Conservation (phyloP, 2,113 vertebrate species). For the Burhinus bistriatus region DNA sequence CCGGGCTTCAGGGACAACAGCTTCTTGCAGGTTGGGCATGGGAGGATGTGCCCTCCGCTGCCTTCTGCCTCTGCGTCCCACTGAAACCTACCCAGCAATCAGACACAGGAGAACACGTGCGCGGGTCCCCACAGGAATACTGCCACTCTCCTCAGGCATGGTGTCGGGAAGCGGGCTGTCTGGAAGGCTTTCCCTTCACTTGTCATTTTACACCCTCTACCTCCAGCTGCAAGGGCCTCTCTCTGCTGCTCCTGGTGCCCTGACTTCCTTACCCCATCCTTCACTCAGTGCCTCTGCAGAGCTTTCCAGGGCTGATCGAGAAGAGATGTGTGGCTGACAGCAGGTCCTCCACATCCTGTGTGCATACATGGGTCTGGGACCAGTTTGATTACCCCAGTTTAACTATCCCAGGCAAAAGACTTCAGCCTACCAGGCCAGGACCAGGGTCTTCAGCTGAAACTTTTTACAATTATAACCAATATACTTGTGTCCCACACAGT, state of each 20-base stretch:
- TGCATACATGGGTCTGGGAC: background rate
- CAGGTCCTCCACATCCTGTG: background rate
- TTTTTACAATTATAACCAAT: background rate
- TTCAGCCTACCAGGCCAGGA: background rate
- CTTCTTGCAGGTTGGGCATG: background rate
- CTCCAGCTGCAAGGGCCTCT: background rate
- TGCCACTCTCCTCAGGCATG: fast-evolving
- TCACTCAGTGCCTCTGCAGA: background rate
- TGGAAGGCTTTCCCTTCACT: background rate
- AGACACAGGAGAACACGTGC: too few relatives aligned
- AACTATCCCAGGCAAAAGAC: background rate
- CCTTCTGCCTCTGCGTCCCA: fast-evolving
- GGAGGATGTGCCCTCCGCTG: background rate
- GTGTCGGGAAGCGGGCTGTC: background rate
- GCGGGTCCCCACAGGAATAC: fast-evolving
- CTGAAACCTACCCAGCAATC: background rate
- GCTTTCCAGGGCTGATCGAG: background rate
- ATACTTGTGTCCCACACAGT: background rate
- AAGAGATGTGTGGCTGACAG: background rate
- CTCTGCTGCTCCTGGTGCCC: background rate
- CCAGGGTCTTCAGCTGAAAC: background rate
- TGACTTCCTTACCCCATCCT: background rate
- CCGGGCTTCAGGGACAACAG: background rate
- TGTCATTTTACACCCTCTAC: fast-evolving
- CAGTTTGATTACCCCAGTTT: background rate